Evolutionary conservation across 53 echinoderm and acorn worm species (phyloP), one percentile per base, ranked within the genome.

Genomic region (Pentamera pediparva): DNA sequence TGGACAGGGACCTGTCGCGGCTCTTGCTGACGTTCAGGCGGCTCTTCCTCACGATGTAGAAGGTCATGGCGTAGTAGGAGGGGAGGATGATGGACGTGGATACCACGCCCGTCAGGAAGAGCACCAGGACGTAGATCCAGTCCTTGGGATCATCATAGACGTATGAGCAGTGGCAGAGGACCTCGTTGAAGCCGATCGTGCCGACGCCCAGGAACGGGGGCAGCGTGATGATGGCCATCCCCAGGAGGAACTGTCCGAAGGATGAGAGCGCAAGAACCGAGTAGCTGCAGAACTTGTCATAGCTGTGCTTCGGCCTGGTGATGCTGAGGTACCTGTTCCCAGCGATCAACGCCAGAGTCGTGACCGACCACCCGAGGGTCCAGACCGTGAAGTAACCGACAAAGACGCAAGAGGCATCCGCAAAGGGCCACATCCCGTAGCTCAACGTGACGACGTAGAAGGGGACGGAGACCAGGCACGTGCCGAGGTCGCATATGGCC

Each of bases 251-350:
- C 26, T 75, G 39, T 0, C 52, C 61, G 11, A 31, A n/a, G 24
- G 67, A 3, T 26, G 62, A 74, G 0, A 77, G 5, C 7, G 54
- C 61, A 13, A 84, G 20, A 48, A 20, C 54, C 20, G 41, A 60
- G n/a, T 40, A 21, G 32, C 75, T 86, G 64, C 86, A 93, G 43
- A 77, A 75, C 39, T 59, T 79, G 19, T 56, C 34, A 35, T 83
- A 89, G 37, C 69, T 65, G 37, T 74, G 50, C 39, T 69, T 86
- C 18, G 89, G 79, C 21, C 84, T 79, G 28, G 89, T 86, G 12
- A 93, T 76, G 32, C 79, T 80, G 15, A 93, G 41, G 31, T 86
- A 93, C 7, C 93, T 81, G 24, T 86, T 89, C 32, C 41, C 83
- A 4, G 93, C 93, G 1, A 93, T 86, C 17, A 83, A 60, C 24